Evolutionary conservation across 1,140 invertebrate genomes (phyloP), one percentile per base, ranked within the genome.

Genomic region (Pollicipes pollicipes): DNA sequence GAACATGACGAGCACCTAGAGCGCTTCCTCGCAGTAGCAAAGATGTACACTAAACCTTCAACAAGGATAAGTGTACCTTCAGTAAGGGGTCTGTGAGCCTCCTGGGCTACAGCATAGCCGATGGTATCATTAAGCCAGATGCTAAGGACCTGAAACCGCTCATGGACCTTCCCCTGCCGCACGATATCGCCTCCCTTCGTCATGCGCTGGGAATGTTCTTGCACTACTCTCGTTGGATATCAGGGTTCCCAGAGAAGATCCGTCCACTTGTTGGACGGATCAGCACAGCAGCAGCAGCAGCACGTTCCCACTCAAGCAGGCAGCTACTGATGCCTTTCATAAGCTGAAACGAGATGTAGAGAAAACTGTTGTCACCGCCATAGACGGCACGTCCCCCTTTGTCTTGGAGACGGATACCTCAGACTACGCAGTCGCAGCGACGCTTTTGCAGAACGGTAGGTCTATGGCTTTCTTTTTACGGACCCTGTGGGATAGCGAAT

Each of bases 361-460:
- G 2, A 64, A 67, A 13, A 29, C 72, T 28, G 68, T 68, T 3
- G n/a, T 73, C n/a, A 21, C 16, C 13, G 68, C 31, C 28, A 30
- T 72, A 1, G 72, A 73, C 31, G 21, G 13, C 17, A 1, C 29
- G 3, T 29, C 2, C 28, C 70, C 69, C 24, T 73, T 71, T 17
- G 29, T 58, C 21, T 37, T 67, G 27, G 69, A 72, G 68, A 71
- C 70, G 0, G 69, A 73, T 72, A 69, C 72, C n/a, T 75, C 71
- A 58, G 73, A 76, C 26, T 69, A 66, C 70, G 73, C 72, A 26
- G 73, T 77, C 21, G 72, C 45, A 67, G 73, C 73, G 70, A 76
- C 72, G 27, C 63, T 75, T 10, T 66, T 30, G 29, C 72, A 75
- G 70, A 30, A 58, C 17, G 69, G 71, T 0, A 63, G 37, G 0